A percentile compares a stretch with the other conserved stretches of the same genome.
phyloP scores from a whole-genome alignment of 2,113 vertebrate genomes.

The Thermophis baileyi region DNA sequence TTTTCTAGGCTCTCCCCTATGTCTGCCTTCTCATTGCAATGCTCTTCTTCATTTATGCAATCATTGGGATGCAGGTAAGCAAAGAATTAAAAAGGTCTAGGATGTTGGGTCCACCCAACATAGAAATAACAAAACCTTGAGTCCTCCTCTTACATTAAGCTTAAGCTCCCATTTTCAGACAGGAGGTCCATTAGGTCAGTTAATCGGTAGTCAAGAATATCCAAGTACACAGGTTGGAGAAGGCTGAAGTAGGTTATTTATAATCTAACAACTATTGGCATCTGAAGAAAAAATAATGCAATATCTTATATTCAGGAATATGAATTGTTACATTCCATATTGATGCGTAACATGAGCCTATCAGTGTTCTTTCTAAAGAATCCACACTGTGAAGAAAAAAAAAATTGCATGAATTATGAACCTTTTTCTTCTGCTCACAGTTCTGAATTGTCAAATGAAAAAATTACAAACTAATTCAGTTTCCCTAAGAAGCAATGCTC shows the following conservation, averaged over 20 bases:
- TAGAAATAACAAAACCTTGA: neutral
- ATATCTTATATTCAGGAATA: neutral
- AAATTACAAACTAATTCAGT: neutral
- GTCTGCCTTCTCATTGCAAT: conserved; percentile 98
- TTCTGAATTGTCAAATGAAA: neutral
- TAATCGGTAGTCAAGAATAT: neutral
- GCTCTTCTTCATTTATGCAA: conserved; percentile 99
- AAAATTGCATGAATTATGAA: neutral
- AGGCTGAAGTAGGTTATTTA: neutral
- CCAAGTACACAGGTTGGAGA: neutral
- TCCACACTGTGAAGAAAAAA: neutral
- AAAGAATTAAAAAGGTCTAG: neutral
- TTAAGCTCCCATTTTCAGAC: neutral
- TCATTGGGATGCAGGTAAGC: conserved; percentile 99
- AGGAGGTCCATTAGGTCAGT: neutral
- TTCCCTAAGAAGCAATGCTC: neutral
- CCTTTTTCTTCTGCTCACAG: neutral
- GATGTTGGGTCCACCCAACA: neutral
- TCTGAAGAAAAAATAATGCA: neutral
- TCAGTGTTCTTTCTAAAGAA: neutral
- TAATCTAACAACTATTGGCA: neutral
- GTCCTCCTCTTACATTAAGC: neutral
- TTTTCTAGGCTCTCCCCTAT: conserved; percentile 87
- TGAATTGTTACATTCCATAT: neutral
- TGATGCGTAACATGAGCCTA: neutral